Base-by-base conservation (phyloP, 2,888 invertebrate genomes). In the Apamea epomidion region DNA sequence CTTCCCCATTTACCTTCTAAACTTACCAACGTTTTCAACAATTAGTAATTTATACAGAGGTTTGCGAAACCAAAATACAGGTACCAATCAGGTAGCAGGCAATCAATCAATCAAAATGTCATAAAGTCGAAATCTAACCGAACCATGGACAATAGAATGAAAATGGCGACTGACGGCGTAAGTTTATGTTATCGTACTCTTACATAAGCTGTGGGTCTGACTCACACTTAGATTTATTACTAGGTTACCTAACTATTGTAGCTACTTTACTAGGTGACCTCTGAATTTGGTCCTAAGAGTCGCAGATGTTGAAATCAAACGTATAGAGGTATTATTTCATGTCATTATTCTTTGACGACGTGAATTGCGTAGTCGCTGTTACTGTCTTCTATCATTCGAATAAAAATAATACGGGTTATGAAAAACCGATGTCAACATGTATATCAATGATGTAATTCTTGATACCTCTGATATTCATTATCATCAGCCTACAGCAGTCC, bases 61-160 rank as follows among this genome's bases (percentile, higher is more conserved):
- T 48, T 70, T 70, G 6, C 76, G 48, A 76, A 81, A 81, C 37
- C 18, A 76, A 69, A 64, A 16, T 42, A 25, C 45, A 79, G 21
- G 6, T 48, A 58, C 21, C 16, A 18, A 37, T 60, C 58, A 60
- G n/a, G n/a, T n/a, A 12, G 14, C 12, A n/a, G n/a, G n/a, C 14
- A 69, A 76, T 58, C 62, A 81, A 82, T 81, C 69, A 82, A 82
- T 81, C 75, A 81, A 81, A 82, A n/a, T 48, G 54, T 62, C 81
- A 69, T 69, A 77, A 60, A 71, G 10, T n/a, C 78, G 12, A 71
- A 71, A 76, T 65, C 37, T 54, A 32, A 37, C 29, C 18, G 29
- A 69, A 65, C 18, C 45, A 42, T 42, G 82, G 54, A 84, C 86
- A 86, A 84, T 82, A 71, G 65, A 78, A 73, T 32, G 60, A 79